These are phyloP conservation scores for Vulpes vulpes DNA, from an alignment of 2,113 vertebrate genomes.

Conservation along the genomic window DNA sequence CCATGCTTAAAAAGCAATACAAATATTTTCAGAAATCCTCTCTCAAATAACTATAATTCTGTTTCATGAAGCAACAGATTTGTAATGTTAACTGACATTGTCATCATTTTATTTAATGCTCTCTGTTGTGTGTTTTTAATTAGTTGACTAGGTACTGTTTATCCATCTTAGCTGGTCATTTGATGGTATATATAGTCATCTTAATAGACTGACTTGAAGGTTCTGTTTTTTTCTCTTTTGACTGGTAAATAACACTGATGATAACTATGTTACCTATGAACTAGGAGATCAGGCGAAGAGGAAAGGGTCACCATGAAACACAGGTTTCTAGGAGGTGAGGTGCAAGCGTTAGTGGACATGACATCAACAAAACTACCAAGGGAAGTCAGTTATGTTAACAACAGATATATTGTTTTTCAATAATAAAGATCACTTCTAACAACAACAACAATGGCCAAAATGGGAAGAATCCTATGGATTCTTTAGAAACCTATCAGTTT, in stretches of 20 bases:
- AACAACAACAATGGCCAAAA: neutral
- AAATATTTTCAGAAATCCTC: slow-evolving; percentile 28
- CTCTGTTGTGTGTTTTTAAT: neutral
- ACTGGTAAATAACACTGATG: neutral
- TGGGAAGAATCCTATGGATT: neutral
- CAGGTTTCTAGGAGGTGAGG: neutral
- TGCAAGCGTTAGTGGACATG: neutral
- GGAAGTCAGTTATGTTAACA: neutral
- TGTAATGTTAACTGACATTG: neutral
- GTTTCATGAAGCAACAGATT: neutral
- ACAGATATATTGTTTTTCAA: neutral
- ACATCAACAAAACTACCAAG: neutral
- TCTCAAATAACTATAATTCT: slow-evolving; percentile 51
- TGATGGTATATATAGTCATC: neutral
- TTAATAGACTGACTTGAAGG: neutral
- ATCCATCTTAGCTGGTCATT: neutral
- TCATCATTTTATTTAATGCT: neutral
- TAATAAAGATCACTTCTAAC: neutral
- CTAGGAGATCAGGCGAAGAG: neutral
- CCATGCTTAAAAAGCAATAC: neutral
- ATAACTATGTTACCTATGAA: neutral
- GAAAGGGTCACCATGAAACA: neutral
- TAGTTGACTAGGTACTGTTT: neutral
- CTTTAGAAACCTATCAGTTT: neutral
- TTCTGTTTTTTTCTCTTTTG: neutral